Evolutionary conservation across 2,113 vertebrate species (phyloP).

Genomic region (Hemiprocne comata): DNA sequence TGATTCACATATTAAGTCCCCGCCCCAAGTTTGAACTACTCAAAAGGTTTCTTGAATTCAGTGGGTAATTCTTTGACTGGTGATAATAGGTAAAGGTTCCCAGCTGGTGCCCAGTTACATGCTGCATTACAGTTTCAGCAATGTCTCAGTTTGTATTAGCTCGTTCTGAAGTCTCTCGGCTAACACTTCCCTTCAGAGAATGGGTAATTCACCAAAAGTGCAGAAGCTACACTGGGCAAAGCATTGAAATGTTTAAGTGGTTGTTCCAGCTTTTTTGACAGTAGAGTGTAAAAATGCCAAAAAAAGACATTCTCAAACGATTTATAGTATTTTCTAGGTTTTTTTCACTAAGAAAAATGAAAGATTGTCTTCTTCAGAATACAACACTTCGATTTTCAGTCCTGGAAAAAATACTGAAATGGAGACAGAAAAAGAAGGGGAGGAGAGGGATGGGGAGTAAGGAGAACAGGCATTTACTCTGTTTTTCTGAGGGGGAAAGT

Average conservation of each 20-base stretch:
- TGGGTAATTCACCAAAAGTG: not conserved
- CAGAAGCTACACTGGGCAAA: not conserved
- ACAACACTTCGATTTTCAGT: not conserved
- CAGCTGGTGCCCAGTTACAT: not conserved
- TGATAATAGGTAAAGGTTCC: not conserved
- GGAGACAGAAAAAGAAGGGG: not conserved
- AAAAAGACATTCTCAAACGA: not conserved
- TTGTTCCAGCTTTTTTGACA: not conserved
- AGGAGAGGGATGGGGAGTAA: no score
- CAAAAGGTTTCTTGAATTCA: not conserved
- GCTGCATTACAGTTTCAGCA: not conserved
- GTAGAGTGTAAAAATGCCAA: not conserved
- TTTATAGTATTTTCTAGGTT: not conserved
- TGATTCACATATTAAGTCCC: not conserved
- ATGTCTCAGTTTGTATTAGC: not conserved
- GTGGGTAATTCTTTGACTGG: not conserved
- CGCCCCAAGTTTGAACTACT: not conserved
- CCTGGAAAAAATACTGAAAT: not conserved
- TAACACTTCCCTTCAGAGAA: not conserved
- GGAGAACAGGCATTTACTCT: not conserved
- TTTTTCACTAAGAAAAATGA: not conserved
- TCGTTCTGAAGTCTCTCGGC: not conserved
- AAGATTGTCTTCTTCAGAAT: not conserved
- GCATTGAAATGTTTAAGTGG: not conserved
- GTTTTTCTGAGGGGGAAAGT: not conserved